Base-by-base conservation (phyloP, 2,113 vertebrate species). In the Chaenogobius annularis region DNA sequence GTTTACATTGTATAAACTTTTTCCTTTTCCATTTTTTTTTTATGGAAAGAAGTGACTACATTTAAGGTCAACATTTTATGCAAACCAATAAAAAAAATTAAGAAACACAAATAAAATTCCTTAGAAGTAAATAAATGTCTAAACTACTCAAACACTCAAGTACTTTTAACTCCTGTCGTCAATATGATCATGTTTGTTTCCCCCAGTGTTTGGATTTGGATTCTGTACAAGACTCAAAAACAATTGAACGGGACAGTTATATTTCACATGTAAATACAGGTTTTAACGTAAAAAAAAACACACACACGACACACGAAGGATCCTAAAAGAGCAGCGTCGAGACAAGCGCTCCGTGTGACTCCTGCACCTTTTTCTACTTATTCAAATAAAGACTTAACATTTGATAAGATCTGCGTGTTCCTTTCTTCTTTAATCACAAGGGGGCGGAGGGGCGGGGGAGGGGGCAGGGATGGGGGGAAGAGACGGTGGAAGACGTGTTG, bases 311-410 rank as follows among this genome's bases (percentile, higher is more conserved):
- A 79, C 78, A 84, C 85, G 70, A 20, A 22, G 19, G 54, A 3
- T 59, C 11, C 35, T 6, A 59, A 59, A 77, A 89, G 61, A 79
- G 89, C 81, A 82, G 76, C 87, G 87, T 12, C 54, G 9, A 91
- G 85, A 89, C 83, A 79, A 87, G 89, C 37, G 37, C 2, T 40
- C 37, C 37, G 37, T 91, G 93, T 89, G 89, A 92, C 86, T 90
- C 88, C 89, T 92, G 93, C 93, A 93, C 93, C 93, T 93, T 94
- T 94, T 93, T 91, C 88, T 94, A 94, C 93, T 87, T 91, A 90
- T 93, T 93, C 90, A 93, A 94, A 94, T 94, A 94, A 94, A 94
- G 89, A 91, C 88, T 93, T 93, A 93, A 94, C 92, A 91, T 94
- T 94, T 93, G 88, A 91, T 92, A 89, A 87, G 54, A 55, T 55